Conservation (phyloP, 2,113 vertebrate species). For the Pleuronectes platessa region DNA sequence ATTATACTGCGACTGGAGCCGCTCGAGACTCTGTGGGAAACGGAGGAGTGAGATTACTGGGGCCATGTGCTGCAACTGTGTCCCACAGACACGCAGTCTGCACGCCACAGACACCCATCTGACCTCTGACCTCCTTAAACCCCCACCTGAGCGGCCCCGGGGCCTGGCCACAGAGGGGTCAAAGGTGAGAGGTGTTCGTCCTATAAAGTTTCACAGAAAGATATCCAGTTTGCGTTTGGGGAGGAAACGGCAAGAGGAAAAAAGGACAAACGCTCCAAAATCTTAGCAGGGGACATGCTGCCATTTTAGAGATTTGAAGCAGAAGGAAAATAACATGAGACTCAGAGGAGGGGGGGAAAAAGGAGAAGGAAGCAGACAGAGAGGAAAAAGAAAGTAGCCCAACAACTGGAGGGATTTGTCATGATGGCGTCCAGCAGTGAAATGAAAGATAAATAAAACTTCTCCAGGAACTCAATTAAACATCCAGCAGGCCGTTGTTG, state of each 20-base stretch:
- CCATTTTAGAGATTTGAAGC: slow-evolving; percentile 58
- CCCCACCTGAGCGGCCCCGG: slow-evolving; percentile 62
- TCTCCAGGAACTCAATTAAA: slow-evolving; percentile 73
- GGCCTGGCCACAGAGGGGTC: slow-evolving; percentile 70
- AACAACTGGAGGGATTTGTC: slow-evolving; percentile 57
- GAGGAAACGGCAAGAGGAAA: slow-evolving; percentile 52
- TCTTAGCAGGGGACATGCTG: slow-evolving; percentile 9
- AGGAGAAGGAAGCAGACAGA: not conserved
- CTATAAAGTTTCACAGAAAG: slow-evolving; percentile 77
- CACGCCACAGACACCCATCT: slow-evolving; percentile 68
- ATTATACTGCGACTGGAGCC: slow-evolving; percentile 47
- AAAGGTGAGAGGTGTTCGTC: slow-evolving; percentile 73
- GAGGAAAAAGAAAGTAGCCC: slow-evolving; percentile 2
- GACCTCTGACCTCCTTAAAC: slow-evolving; percentile 69
- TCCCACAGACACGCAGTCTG: slow-evolving; percentile 81
- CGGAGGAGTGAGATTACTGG: slow-evolving; percentile 67
- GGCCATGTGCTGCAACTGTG: slow-evolving; percentile 69
- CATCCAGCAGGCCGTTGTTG: slow-evolving; percentile 71
- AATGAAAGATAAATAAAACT: slow-evolving; percentile 74
- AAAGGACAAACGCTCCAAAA: slow-evolving; percentile 7
- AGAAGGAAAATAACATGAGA: slow-evolving; percentile 22
- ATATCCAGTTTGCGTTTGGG: slow-evolving; percentile 67
- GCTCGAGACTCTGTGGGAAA: slow-evolving; percentile 73
- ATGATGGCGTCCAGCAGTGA: slow-evolving; percentile 46
- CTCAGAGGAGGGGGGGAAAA: not conserved